Percentiles rank a stretch among this genome's conserved stretches.
Conservation (phyloP, 2,888 invertebrate genomes). For the Ennomos erosarius region DNA sequence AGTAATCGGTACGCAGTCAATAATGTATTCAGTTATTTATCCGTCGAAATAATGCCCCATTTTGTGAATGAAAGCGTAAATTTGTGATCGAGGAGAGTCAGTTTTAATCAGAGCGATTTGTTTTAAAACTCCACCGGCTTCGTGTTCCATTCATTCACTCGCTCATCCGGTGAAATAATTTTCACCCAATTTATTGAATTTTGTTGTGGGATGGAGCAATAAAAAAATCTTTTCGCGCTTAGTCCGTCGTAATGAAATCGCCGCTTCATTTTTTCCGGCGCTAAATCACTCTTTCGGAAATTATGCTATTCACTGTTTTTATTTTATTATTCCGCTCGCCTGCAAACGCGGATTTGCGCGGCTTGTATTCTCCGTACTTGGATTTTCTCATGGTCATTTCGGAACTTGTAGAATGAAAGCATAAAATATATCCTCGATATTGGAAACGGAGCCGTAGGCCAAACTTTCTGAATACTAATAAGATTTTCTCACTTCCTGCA, state of each 20-base stretch:
- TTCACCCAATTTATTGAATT: conserved; percentile 45
- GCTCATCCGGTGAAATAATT: conserved; percentile 46
- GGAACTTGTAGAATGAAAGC: conserved; percentile 14
- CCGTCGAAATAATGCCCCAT: conserved; percentile 22
- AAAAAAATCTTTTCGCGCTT: conserved; percentile 41
- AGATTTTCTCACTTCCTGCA: conserved; percentile 16
- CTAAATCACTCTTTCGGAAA: conserved; percentile 34
- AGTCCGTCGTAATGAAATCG: conserved; percentile 35
- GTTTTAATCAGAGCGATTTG: conserved; percentile 38
- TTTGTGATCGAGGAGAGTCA: conserved; percentile 31
- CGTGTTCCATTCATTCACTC: conserved; percentile 35
- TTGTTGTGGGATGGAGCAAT: conserved; percentile 38
- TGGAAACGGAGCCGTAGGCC: not conserved
- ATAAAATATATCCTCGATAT: conserved; percentile 12
- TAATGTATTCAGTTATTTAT: conserved; percentile 30
- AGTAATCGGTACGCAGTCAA: conserved; percentile 26
- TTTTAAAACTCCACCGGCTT: conserved; percentile 29
- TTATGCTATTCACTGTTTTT: conserved; percentile 32
- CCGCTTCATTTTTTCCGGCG: conserved; percentile 30
- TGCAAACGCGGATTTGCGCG: conserved; percentile 12
- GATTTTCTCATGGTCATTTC: conserved; percentile 5
- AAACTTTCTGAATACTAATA: conserved; percentile 22
- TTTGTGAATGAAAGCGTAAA: conserved; percentile 26
- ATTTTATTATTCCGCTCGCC: conserved; percentile 17
- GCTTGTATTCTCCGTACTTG: conserved; percentile 1